These are phyloP conservation scores for Mastomys natalensis DNA, from an alignment of 2,113 vertebrate species.

Conservation along the genomic window DNA sequence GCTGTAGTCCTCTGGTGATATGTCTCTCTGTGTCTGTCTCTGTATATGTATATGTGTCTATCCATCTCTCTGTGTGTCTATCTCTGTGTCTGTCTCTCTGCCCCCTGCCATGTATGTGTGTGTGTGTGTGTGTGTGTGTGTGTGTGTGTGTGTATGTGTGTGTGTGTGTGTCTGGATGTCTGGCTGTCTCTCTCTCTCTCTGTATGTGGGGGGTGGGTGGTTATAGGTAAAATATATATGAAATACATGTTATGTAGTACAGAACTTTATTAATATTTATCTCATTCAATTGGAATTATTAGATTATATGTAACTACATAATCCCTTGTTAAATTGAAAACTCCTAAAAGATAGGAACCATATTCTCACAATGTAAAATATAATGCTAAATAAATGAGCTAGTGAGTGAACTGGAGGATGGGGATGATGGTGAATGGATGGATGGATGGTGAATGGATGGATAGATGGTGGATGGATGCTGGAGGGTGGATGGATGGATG, in stretches of 20 bases:
- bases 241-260: neutral
- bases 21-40: neutral
- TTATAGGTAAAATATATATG: neutral
- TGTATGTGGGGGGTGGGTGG: neutral
- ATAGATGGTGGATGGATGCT: neutral
- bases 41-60: neutral
- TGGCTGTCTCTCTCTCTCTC: neutral
- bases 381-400: neutral
- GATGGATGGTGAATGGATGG: neutral
- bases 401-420: neutral
- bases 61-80: neutral
- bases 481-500: neutral
- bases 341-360: neutral
- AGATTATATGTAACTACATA: neutral
- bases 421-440: neutral
- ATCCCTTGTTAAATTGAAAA: neutral
- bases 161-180: neutral
- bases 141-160: neutral
- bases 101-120: no score
- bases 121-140: neutral
- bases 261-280: neutral
- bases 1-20: neutral
- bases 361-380: neutral
- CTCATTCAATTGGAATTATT: conserved; percentile 16
- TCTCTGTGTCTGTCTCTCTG: neutral